phyloP scores from a whole-genome alignment of 2,888 invertebrate genomes.

The Gymnosoma rotundatum region DNA sequence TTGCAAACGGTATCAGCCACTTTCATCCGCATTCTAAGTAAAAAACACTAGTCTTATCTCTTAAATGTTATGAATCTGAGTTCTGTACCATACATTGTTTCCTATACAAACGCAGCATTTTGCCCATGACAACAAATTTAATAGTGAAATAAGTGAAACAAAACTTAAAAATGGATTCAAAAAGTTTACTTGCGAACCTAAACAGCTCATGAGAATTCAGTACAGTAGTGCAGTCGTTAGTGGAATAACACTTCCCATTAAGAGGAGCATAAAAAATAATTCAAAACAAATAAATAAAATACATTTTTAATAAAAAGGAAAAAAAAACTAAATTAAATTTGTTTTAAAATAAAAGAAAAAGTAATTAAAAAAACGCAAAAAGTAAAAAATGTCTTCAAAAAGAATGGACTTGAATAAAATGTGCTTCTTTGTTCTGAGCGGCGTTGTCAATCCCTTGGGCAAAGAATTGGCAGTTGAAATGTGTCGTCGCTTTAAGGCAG shows the following conservation, averaged over 20 bases:
- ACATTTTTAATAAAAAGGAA: background rate
- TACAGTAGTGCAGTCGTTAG: constrained; percentile 75
- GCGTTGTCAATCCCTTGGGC: constrained; percentile 93
- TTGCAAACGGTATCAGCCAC: constrained; percentile 17
- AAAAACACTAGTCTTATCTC: constrained; percentile 38
- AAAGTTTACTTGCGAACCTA: constrained; percentile 61
- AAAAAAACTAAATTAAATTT: background rate
- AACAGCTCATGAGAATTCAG: constrained; percentile 68
- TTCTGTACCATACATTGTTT: background rate
- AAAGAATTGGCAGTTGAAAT: constrained; percentile 89
- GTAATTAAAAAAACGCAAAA: constrained; percentile 1
- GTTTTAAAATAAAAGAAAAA: background rate
- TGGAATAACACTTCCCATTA: constrained; percentile 66
- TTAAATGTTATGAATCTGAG: constrained; percentile 9
- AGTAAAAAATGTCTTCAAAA: constrained; percentile 75
- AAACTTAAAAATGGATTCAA: background rate
- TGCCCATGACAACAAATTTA: constrained; percentile 32
- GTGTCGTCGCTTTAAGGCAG: constrained; percentile 85
- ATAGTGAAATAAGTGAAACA: background rate
- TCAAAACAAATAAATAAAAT: constrained; percentile 1
- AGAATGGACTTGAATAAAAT: constrained; percentile 84
- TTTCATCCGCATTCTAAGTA: constrained; percentile 34
- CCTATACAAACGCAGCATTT: background rate
- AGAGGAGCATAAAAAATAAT: no score
- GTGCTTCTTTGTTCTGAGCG: constrained; percentile 88